Evolutionary conservation across 2,888 invertebrate genomes (phyloP).

Genomic region (Heliconius sara): DNA sequence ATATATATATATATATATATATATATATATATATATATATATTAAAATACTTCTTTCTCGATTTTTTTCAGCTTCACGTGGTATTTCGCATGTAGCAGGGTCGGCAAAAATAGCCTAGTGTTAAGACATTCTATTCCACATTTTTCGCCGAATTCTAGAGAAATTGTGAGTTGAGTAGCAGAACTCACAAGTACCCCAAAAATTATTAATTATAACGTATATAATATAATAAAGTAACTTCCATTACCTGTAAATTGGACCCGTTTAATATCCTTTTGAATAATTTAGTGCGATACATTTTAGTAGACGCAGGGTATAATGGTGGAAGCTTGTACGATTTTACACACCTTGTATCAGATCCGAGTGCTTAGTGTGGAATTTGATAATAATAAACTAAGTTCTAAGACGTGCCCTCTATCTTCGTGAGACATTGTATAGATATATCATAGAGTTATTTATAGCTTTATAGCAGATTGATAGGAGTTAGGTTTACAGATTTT

Average conservation of each 20-base stretch:
- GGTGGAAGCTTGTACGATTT: conserved; percentile 44
- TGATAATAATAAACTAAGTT: conserved; percentile 6
- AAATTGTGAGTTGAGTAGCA: too few relatives aligned
- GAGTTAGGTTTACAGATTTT: too few relatives aligned
- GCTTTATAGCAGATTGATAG: too few relatives aligned
- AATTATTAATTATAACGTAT: neutral
- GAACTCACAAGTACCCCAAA: neutral
- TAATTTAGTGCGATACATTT: conserved; percentile 40
- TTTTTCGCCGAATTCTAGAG: too few relatives aligned
- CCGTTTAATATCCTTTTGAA: conserved; percentile 35
- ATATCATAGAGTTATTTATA: neutral
- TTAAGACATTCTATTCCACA: too few relatives aligned
- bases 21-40: too few relatives aligned
- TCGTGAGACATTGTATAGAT: neutral
- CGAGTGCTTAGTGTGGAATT: conserved; percentile 2
- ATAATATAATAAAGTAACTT: conserved; percentile 8
- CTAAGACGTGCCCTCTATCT: neutral
- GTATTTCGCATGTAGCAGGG: too few relatives aligned
- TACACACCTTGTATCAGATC: conserved; percentile 18
- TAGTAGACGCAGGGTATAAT: conserved; percentile 39
- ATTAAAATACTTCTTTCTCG: too few relatives aligned
- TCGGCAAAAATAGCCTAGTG: too few relatives aligned
- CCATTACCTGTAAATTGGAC: conserved; percentile 23
- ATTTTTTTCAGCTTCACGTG: too few relatives aligned
- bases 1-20: too few relatives aligned